Conservation (phyloP, 1,140 invertebrate genomes). For the Drosophila arawakana region DNA sequence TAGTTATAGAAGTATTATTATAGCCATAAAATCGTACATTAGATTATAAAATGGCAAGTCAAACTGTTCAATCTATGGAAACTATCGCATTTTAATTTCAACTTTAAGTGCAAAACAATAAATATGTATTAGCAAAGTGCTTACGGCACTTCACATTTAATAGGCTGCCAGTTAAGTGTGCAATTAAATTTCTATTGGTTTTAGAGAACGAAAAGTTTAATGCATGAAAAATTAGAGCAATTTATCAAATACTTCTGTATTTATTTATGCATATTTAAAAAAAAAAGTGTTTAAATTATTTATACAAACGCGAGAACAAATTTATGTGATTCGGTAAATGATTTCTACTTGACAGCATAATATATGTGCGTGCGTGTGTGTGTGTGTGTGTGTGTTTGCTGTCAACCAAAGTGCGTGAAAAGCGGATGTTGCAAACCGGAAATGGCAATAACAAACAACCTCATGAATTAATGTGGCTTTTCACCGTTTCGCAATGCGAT, state of each 20-base stretch:
- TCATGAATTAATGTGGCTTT: slow-evolving; percentile 75
- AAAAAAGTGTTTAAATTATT: slow-evolving; percentile 20
- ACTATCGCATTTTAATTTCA: neutral
- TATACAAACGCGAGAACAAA: slow-evolving; percentile 10
- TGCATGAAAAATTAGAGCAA: slow-evolving; percentile 50
- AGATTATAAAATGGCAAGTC: no score
- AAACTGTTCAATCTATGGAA: no score
- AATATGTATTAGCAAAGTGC: neutral
- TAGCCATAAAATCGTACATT: no score
- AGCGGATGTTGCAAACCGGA: slow-evolving; percentile 73
- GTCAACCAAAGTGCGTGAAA: slow-evolving; percentile 60
- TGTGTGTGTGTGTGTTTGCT: slow-evolving; percentile 30
- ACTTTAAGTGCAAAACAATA: neutral
- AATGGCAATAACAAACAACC: slow-evolving; percentile 71
- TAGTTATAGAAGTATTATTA: no score
- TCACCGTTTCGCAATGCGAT: slow-evolving; percentile 43
- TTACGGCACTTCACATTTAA: slow-evolving; percentile 15
- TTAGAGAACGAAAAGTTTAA: slow-evolving; percentile 36
- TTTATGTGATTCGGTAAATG: slow-evolving; percentile 38
- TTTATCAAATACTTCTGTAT: slow-evolving; percentile 13
- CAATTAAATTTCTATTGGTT: slow-evolving; percentile 50
- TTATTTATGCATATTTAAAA: slow-evolving; percentile 22
- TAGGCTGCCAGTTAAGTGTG: slow-evolving; percentile 55
- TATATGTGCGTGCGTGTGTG: slow-evolving; percentile 11
- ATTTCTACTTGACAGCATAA: slow-evolving; percentile 18